Evolutionary conservation across 2,797 vertebrate genomes (phyloP).

Genomic region (Vultur gryphus): DNA sequence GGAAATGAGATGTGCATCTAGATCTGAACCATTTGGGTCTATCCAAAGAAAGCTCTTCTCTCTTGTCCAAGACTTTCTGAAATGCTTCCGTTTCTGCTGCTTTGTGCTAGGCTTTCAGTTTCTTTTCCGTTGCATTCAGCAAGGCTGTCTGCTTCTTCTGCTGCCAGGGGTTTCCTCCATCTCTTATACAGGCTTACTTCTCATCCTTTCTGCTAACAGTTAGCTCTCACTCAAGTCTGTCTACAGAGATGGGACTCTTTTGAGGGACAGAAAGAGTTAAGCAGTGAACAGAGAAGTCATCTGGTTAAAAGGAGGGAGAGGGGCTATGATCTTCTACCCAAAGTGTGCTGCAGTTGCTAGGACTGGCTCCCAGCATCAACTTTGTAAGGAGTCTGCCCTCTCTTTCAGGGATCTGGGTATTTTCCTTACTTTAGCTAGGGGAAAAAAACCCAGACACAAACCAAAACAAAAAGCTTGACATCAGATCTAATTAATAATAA

Average conservation of each 20-base stretch:
- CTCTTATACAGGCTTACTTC: neutral
- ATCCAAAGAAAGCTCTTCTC: neutral
- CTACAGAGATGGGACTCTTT: neutral
- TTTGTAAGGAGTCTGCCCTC: neutral
- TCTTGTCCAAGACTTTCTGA: neutral
- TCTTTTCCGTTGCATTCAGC: neutral
- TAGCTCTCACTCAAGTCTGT: neutral
- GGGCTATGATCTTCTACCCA: neutral
- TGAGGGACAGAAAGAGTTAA: neutral
- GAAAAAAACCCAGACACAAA: neutral
- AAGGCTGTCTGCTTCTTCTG: neutral
- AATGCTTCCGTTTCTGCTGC: neutral
- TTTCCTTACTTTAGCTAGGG: slow-evolving; percentile 10
- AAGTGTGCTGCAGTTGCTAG: neutral
- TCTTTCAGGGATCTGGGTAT: neutral
- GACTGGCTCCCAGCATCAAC: neutral
- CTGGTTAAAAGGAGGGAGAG: neutral
- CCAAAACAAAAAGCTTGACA: slow-evolving; percentile 48
- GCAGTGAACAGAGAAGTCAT: neutral
- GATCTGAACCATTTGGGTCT: neutral
- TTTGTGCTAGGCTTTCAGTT: neutral
- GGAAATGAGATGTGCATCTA: neutral
- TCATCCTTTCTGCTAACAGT: neutral
- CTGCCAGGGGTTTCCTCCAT: neutral
- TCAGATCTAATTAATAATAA: slow-evolving; percentile 77